Conservation (phyloP, 2,113 vertebrate genomes). For the Bubo blakistoni region DNA sequence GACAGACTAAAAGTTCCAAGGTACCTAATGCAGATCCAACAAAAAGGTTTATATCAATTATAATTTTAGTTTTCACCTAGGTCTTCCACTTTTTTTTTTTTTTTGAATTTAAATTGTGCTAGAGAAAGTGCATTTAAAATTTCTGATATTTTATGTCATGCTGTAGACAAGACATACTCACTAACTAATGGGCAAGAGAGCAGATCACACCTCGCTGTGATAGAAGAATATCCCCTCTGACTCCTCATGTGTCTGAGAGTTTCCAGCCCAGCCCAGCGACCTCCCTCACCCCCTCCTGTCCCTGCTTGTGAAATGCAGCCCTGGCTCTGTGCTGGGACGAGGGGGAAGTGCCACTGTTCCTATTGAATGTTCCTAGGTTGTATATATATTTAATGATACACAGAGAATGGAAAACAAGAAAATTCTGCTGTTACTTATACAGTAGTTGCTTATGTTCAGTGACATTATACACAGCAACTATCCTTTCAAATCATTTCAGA, state of each 20-base stretch:
- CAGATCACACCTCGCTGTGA: not conserved
- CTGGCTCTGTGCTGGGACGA: not conserved
- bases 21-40: not conserved
- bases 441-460: not conserved
- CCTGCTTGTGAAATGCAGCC: not conserved
- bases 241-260: not conserved
- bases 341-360: not conserved
- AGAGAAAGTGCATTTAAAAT: not conserved
- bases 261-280: not conserved
- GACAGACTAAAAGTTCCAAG: not conserved
- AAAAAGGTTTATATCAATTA: not conserved
- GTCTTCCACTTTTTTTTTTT: not conserved
- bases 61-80: not conserved
- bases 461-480: not conserved
- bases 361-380: not conserved
- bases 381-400: not conserved
- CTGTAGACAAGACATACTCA: not conserved
- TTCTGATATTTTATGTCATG: not conserved
- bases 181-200: rapidly evolving
- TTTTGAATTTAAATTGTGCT: not conserved
- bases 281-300: not conserved
- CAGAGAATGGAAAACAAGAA: not conserved
- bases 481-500: not conserved
- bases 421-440: not conserved
- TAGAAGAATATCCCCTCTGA: not conserved